Evolutionary conservation across 2,113 vertebrate genomes (phyloP).

Genomic region (Laterallus jamaicensis): DNA sequence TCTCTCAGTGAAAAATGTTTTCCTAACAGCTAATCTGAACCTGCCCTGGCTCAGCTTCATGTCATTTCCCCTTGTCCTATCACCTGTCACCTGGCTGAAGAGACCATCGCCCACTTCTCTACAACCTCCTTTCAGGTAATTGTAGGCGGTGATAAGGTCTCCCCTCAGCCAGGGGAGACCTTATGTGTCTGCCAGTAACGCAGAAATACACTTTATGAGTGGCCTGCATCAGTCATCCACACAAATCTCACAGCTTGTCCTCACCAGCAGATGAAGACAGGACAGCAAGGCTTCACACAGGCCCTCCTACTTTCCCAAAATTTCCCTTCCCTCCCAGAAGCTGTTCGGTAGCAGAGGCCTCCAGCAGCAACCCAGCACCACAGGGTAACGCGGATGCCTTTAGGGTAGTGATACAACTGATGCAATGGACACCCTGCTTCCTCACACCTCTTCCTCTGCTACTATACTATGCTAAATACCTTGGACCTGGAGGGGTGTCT

Average conservation of each 20-base stretch:
- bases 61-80: no score
- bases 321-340: not conserved
- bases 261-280: not conserved
- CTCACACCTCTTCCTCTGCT: not conserved
- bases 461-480: fast-evolving
- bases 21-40: no score
- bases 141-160: no score
- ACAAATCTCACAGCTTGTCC: not conserved
- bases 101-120: no score
- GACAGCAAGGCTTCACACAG: not conserved
- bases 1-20: no score
- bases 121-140: no score
- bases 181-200: not conserved
- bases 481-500: not conserved
- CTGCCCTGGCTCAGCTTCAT: no score
- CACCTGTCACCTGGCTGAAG: no score
- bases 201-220: not conserved
- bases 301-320: not conserved
- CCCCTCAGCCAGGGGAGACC: no score
- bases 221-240: not conserved
- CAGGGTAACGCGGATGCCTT: fast-evolving
- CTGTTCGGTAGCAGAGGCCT: not conserved
- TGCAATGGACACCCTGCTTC: not conserved
- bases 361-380: not conserved
- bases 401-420: not conserved